Conservation (phyloP, 2,113 vertebrate species). For the Cairina moschata region DNA sequence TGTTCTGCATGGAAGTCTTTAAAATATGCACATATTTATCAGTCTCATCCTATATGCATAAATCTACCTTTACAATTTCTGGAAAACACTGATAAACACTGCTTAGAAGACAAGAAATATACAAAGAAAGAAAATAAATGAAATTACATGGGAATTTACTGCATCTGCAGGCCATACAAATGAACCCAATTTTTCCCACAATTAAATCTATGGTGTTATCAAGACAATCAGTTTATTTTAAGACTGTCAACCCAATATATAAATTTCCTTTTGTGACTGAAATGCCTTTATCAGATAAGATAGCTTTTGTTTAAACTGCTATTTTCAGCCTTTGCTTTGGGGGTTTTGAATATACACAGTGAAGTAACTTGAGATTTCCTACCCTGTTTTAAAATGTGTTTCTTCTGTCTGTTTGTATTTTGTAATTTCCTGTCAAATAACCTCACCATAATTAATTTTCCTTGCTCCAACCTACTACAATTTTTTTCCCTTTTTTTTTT, state of each 20-base stretch:
- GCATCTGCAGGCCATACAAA: slow-evolving; percentile 56
- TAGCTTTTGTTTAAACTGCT: slow-evolving; percentile 82
- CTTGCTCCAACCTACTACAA: slow-evolving; percentile 70
- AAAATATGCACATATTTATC: slow-evolving; percentile 66
- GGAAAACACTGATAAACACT: slow-evolving; percentile 45
- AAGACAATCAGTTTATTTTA: slow-evolving; percentile 79
- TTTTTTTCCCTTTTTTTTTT: neutral
- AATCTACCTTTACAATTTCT: slow-evolving; percentile 56
- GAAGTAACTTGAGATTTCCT: slow-evolving; percentile 81
- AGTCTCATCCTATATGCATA: slow-evolving; percentile 28
- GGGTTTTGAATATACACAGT: slow-evolving; percentile 73
- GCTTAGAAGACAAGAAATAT: slow-evolving; percentile 45
- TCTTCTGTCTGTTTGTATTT: slow-evolving; percentile 83
- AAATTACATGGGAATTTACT: slow-evolving; percentile 64
- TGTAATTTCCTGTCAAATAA: slow-evolving; percentile 87
- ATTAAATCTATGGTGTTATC: slow-evolving; percentile 76
- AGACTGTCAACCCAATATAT: slow-evolving; percentile 77
- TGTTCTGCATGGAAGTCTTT: slow-evolving; percentile 10
- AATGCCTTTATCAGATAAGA: slow-evolving; percentile 82
- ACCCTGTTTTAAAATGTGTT: slow-evolving; percentile 78
- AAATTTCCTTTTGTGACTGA: slow-evolving; percentile 83
- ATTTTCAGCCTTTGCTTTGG: slow-evolving; percentile 83
- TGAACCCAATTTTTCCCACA: slow-evolving; percentile 62
- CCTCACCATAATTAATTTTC: slow-evolving; percentile 84
- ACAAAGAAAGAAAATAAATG: slow-evolving; percentile 55